These are phyloP conservation scores for Glaucopsyche alexis DNA, from an alignment of 2,888 invertebrate genomes.

Conservation along the genomic window DNA sequence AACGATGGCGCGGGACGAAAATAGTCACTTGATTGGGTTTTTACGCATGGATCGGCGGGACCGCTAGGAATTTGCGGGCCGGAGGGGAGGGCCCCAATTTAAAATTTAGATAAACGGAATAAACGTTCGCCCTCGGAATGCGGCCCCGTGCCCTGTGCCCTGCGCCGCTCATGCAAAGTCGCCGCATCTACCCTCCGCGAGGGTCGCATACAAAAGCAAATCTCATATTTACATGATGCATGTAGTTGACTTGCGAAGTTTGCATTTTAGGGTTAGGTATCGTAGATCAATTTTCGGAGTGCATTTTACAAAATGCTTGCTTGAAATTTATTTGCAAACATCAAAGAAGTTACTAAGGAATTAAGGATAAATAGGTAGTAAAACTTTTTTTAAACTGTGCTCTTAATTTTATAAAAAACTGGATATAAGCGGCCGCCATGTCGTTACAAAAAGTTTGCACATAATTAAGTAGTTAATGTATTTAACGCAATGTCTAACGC, in stretches of 20 bases:
- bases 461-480: slow-evolving; percentile 15
- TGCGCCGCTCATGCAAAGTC: slow-evolving; percentile 30
- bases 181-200: slow-evolving; percentile 8
- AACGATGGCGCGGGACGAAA: slow-evolving; percentile 59
- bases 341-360: too few species aligned
- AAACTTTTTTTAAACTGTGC: not conserved
- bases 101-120: slow-evolving; percentile 77
- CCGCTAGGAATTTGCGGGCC: slow-evolving; percentile 58
- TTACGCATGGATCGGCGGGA: slow-evolving; percentile 64
- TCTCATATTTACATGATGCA: slow-evolving; percentile 17
- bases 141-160: slow-evolving; percentile 24
- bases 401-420: not conserved
- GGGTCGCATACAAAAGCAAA: slow-evolving; percentile 20
- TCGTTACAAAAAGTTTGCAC: not conserved
- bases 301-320: not conserved
- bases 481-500: slow-evolving; percentile 1
- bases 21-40: slow-evolving; percentile 68
- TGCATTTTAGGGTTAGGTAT: slow-evolving; percentile 3
- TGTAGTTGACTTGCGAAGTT: slow-evolving; percentile 10
- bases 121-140: slow-evolving; percentile 50
- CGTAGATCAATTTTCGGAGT: not conserved
- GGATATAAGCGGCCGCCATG: not conserved
- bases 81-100: slow-evolving; percentile 52
- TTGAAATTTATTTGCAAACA: not conserved
- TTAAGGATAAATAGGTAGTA: too few species aligned